Conservation (phyloP, 2,888 invertebrate species). For the Itoplectis maculator region DNA sequence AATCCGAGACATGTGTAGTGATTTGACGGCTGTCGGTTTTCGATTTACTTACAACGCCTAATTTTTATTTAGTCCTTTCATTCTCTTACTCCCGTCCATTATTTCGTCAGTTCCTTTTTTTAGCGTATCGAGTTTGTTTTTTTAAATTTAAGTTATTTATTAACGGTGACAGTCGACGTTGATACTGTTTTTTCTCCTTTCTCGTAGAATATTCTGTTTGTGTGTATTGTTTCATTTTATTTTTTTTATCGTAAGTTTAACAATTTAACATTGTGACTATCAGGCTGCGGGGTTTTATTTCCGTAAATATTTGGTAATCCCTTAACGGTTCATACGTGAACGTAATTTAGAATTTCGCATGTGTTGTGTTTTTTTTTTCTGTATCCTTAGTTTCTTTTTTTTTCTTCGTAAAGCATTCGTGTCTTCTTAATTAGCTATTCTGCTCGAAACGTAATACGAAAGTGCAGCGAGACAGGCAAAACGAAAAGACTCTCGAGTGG, state of each 20-base stretch:
- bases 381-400: constrained; percentile 42
- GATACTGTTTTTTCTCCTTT: background rate
- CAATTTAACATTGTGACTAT: constrained; percentile 65
- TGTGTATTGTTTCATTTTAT: constrained; percentile 64
- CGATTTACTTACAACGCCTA: constrained; percentile 24
- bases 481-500: constrained; percentile 11
- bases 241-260: constrained; percentile 56
- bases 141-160: background rate
- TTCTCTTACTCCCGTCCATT: constrained; percentile 8
- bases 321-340: constrained; percentile 74
- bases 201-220: constrained; percentile 28
- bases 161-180: background rate
- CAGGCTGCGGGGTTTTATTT: constrained; percentile 54
- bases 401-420: constrained; percentile 13
- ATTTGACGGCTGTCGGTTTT: constrained; percentile 9
- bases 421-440: constrained; percentile 16
- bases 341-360: constrained; percentile 79
- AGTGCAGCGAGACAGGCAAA: constrained; percentile 10
- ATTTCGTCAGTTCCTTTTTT: background rate
- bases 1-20: constrained; percentile 20
- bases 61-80: constrained; percentile 9
- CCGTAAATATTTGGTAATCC: constrained; percentile 70
- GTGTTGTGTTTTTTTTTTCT: constrained; percentile 61
- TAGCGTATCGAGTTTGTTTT: background rate
- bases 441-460: constrained; percentile 13